phyloP scores from a whole-genome alignment of 2,113 vertebrate species.

The Sphyrna mokarran region DNA sequence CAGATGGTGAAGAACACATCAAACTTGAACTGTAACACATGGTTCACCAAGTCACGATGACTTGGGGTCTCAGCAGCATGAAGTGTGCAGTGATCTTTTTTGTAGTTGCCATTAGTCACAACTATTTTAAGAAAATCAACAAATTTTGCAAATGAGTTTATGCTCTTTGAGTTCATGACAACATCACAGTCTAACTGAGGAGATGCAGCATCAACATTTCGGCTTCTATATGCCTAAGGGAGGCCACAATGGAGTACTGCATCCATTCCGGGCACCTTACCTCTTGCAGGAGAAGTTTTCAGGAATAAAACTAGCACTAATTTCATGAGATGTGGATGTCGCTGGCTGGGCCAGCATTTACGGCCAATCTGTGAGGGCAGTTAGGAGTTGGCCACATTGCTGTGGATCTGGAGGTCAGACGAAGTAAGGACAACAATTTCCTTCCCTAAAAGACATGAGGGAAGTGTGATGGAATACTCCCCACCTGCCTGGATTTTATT shows the following conservation, averaged over 20 bases:
- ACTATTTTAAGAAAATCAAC: not conserved
- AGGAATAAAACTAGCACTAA: not conserved
- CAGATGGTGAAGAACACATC: not conserved
- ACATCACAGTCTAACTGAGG: not conserved
- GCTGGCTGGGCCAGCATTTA: too few relatives aligned
- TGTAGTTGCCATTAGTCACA: not conserved
- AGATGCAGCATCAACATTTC: not conserved
- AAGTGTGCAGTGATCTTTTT: not conserved
- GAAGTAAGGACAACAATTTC: too few relatives aligned
- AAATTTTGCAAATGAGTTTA: not conserved
- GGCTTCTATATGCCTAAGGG: not conserved
- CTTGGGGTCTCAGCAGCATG: not conserved
- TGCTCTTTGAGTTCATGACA: not conserved
- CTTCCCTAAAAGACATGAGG: too few relatives aligned
- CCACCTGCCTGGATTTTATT: too few relatives aligned
- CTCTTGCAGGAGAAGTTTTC: not conserved
- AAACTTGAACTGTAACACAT: not conserved
- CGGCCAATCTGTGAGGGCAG: too few relatives aligned
- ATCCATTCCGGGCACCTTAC: too few relatives aligned
- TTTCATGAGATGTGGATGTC: too few relatives aligned
- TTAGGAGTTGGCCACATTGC: too few relatives aligned
- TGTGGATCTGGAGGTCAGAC: too few relatives aligned
- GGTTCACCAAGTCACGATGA: not conserved
- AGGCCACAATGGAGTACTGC: not conserved
- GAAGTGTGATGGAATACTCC: too few relatives aligned